These are phyloP conservation scores for Rhagologus leucostigma DNA, from an alignment of 2,113 vertebrate genomes.

Conservation along the genomic window DNA sequence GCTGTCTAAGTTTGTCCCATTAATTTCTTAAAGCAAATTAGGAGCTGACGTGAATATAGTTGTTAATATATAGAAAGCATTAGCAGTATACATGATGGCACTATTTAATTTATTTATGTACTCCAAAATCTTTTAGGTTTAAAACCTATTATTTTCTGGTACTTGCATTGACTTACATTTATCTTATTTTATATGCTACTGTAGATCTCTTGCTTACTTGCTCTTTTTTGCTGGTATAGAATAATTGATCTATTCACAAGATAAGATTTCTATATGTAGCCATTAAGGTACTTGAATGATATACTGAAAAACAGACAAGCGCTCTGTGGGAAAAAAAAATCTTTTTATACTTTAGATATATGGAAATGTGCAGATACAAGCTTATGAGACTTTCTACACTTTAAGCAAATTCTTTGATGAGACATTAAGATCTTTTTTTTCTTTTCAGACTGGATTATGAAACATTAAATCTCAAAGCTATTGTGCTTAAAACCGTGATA, in stretches of 20 bases:
- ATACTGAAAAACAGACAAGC: background rate
- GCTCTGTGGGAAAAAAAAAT: background rate
- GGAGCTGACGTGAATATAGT: background rate
- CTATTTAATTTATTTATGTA: background rate
- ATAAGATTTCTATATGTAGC: background rate
- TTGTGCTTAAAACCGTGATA: background rate
- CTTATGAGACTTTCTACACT: background rate
- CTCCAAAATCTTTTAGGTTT: background rate
- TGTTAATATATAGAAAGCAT: background rate
- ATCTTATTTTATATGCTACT: background rate
- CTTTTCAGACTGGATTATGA: background rate
- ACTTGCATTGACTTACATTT: background rate
- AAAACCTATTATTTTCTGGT: background rate
- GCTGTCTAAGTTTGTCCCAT: background rate
- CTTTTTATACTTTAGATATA: background rate
- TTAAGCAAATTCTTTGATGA: background rate
- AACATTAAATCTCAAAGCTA: background rate
- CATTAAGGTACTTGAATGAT: background rate
- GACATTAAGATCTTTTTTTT: background rate
- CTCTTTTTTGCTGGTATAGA: background rate
- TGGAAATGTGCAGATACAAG: background rate
- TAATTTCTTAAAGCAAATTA: background rate
- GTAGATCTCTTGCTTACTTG: background rate
- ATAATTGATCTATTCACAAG: background rate
- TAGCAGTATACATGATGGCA: background rate